A percentile compares a stretch with the other conserved stretches of the same genome.
Evolutionary conservation across 2,113 vertebrate genomes (phyloP).

Genomic region (Pelecanoides urinatrix): DNA sequence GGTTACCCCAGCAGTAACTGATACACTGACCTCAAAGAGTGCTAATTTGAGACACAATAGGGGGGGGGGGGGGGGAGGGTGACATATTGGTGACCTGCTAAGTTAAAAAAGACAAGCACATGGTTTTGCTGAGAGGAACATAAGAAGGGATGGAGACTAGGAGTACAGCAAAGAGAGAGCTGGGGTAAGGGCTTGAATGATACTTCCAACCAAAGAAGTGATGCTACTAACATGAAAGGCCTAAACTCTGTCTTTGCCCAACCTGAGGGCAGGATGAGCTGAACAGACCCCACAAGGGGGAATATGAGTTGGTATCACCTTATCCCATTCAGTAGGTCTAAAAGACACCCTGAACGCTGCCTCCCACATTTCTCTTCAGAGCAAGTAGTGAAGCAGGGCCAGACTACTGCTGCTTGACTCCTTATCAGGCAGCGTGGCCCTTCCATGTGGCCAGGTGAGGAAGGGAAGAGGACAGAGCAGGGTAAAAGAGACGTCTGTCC

Average conservation of each 20-base stretch:
- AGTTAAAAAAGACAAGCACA: constrained; percentile 11
- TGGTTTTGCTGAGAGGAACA: not conserved
- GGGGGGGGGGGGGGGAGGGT: constrained; percentile 33
- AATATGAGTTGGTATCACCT: not conserved
- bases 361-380: not conserved
- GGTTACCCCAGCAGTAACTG: constrained; percentile 48
- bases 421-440: not conserved
- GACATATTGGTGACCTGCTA: constrained; percentile 32
- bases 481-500: not conserved
- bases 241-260: not conserved
- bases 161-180: not conserved
- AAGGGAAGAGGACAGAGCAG: not conserved
- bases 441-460: not conserved
- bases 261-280: not conserved
- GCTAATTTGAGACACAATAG: constrained; percentile 52
- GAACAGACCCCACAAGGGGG: not conserved
- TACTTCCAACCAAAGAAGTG: not conserved
- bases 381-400: not conserved
- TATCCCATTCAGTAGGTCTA: not conserved
- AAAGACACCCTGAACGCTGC: not conserved
- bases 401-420: not conserved
- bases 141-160: not conserved
- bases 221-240: not conserved
- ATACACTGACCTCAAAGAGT: constrained; percentile 40
- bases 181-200: not conserved